These are phyloP conservation scores for Eucriotettix oculatus DNA, from an alignment of 2,888 invertebrate genomes.

Conservation along the genomic window DNA sequence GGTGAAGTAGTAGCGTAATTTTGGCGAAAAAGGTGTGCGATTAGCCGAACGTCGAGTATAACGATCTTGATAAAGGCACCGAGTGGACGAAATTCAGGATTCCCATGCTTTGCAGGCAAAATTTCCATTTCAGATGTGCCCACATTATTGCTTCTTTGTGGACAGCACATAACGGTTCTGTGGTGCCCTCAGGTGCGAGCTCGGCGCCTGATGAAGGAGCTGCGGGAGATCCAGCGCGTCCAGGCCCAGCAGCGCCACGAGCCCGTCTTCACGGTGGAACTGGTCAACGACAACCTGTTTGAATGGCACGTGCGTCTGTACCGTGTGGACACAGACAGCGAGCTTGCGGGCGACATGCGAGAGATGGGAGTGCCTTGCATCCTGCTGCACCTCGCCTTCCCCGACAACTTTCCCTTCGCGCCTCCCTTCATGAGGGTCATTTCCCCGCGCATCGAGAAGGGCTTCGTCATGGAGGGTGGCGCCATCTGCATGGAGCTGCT, in stretches of 20 bases:
- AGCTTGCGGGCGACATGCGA: conserved; percentile 63
- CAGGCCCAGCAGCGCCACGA: conserved; percentile 48
- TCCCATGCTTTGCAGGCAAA: too few species aligned
- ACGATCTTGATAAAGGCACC: too few species aligned
- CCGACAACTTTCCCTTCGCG: conserved; percentile 77
- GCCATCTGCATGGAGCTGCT: conserved; percentile 80
- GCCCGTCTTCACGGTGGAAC: conserved; percentile 64
- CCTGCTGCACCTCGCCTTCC: conserved; percentile 63
- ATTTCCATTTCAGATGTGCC: too few species aligned
- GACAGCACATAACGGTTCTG: too few species aligned
- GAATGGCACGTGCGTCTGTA: conserved; percentile 76
- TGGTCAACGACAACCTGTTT: conserved; percentile 72
- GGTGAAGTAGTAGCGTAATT: too few species aligned
- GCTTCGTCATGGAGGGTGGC: conserved; percentile 82
- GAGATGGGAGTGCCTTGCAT: conserved; percentile 59
- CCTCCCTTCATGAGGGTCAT: conserved; percentile 63
- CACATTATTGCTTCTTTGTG: too few species aligned
- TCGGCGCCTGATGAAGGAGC: conserved; percentile 71
- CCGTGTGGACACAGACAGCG: conserved; percentile 69
- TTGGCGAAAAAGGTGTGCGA: too few species aligned
- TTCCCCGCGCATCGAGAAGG: conserved; percentile 59
- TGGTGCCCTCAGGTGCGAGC: conserved; percentile 33
- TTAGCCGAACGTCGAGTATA: too few species aligned
- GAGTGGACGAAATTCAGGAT: too few species aligned
- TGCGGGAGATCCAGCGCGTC: conserved; percentile 58